Conservation (phyloP, 2,888 invertebrate genomes). For the Pyralis farinalis region DNA sequence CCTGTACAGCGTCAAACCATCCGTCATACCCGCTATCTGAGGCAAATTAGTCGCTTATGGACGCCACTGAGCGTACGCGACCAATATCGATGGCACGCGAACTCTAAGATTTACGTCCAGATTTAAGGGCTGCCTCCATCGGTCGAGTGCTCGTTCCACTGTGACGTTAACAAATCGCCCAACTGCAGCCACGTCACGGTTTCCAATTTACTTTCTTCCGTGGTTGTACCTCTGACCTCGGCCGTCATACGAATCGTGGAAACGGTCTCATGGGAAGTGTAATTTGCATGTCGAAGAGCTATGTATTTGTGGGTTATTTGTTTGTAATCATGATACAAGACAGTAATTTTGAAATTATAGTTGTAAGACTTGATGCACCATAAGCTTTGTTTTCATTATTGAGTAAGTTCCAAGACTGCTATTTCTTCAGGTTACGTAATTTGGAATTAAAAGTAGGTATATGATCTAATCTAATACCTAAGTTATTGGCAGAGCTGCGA, state of each 20-base stretch:
- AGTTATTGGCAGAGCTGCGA: no score
- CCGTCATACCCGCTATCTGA: conserved; percentile 67
- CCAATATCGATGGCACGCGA: conserved; percentile 10
- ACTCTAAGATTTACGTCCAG: conserved; percentile 17
- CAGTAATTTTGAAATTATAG: no score
- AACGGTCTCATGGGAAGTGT: conserved; percentile 47
- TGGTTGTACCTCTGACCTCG: conserved; percentile 48
- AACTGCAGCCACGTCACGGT: conserved; percentile 54
- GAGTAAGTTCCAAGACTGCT: no score
- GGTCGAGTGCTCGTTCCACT: conserved; percentile 39
- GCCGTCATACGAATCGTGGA: conserved; percentile 44
- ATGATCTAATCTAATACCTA: no score
- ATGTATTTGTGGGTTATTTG: no score
- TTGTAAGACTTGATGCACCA: no score
- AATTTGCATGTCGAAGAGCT: conserved; percentile 41
- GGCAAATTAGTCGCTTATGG: conserved; percentile 68
- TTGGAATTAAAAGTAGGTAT: no score
- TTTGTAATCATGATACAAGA: no score
- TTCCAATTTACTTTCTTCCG: conserved; percentile 67
- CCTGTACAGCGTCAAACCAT: conserved; percentile 60
- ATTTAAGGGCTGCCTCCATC: conserved; percentile 22
- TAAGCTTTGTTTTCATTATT: no score
- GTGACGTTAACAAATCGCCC: conserved; percentile 67
- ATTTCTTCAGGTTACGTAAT: no score
- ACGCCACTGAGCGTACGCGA: conserved; percentile 43